A percentile compares a stretch with the other conserved stretches of the same genome.
These are phyloP conservation scores for Scopus umbretta DNA, from an alignment of 2,113 vertebrate genomes.

Conservation along the genomic window DNA sequence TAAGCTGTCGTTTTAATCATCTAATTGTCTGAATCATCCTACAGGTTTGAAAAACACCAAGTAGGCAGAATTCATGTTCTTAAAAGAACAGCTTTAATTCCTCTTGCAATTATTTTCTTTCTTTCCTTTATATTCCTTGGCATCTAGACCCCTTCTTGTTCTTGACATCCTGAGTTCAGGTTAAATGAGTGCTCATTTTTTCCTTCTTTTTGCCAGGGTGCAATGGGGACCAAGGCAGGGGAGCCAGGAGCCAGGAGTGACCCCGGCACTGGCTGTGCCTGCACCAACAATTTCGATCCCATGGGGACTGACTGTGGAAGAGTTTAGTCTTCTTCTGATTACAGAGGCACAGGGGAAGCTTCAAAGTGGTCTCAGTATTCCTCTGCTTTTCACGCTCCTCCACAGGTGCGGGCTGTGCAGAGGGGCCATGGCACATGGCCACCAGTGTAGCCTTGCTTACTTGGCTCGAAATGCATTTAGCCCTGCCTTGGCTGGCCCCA, in stretches of 20 bases:
- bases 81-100: neutral
- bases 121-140: neutral
- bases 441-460: neutral
- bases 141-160: neutral
- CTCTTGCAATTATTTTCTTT: neutral
- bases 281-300: neutral
- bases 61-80: neutral
- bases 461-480: neutral
- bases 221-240: neutral
- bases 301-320: neutral
- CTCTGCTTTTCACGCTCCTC: neutral
- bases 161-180: neutral
- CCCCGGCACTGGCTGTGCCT: neutral
- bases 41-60: neutral
- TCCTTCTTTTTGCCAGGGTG: neutral
- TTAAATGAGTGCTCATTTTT: neutral
- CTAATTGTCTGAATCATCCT: neutral
- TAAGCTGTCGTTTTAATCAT: neutral
- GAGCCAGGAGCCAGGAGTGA: neutral
- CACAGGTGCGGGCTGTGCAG: fast-evolving
- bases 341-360: neutral
- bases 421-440: neutral
- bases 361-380: neutral
- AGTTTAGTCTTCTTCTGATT: neutral
- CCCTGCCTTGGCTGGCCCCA: neutral